Evolutionary conservation across 1,140 invertebrate species (phyloP).

Genomic region (Drosophila bocki): DNA sequence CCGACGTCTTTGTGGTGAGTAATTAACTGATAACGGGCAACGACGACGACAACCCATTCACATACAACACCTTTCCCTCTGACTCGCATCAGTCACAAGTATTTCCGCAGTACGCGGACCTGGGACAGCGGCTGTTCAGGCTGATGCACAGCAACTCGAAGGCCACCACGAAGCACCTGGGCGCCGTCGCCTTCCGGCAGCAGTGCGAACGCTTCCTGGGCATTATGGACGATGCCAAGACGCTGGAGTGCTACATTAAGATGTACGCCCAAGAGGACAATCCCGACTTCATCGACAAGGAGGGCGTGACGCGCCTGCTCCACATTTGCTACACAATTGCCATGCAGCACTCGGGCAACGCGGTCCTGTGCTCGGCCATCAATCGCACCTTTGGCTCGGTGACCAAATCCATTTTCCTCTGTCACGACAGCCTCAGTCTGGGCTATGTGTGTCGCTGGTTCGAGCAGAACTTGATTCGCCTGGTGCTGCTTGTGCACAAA

Average conservation of each 20-base stretch:
- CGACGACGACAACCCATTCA: conserved; percentile 6
- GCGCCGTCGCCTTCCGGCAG: conserved; percentile 88
- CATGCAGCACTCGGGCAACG: conserved; percentile 90
- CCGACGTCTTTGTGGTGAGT: conserved; percentile 87
- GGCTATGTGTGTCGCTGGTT: conserved; percentile 93
- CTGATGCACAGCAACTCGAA: conserved; percentile 88
- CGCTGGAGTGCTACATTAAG: conserved; percentile 89
- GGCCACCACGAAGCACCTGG: conserved; percentile 88
- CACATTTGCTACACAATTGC: conserved; percentile 91
- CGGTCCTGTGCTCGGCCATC: conserved; percentile 86
- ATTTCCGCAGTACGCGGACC: conserved; percentile 91
- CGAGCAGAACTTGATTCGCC: conserved; percentile 90
- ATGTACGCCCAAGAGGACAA: conserved; percentile 86
- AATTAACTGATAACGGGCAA: conserved; percentile 50
- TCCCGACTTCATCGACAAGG: conserved; percentile 84
- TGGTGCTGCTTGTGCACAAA: conserved; percentile 91
- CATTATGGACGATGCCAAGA: conserved; percentile 88
- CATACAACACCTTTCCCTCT: conserved; percentile 4
- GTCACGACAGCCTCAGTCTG: conserved; percentile 90
- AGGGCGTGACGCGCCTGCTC: conserved; percentile 88
- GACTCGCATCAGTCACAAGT: conserved; percentile 87
- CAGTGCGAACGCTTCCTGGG: conserved; percentile 90
- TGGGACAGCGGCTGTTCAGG: conserved; percentile 89
- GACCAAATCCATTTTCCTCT: conserved; percentile 91
- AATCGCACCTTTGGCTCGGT: conserved; percentile 90